Evolutionary conservation across 2,888 invertebrate species (phyloP), one percentile per base, ranked within the genome.

Genomic region (Standfussiana lucernea): DNA sequence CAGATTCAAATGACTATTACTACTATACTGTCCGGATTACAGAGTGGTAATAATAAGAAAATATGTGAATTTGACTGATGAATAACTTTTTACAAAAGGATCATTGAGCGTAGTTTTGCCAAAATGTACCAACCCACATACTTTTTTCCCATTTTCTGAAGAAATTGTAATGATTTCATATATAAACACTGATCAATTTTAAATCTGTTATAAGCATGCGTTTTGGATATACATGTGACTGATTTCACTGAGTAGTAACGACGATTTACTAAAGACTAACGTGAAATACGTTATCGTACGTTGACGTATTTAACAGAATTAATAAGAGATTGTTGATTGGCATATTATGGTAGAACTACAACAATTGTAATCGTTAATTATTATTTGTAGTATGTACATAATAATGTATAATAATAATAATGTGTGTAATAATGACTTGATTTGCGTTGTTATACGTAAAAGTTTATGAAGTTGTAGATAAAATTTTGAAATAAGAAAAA

Each of bases 1-100:
- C 53, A 42, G 40, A 35, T 28, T 86, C 89, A 89, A 90, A 91
- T 89, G 74, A 89, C 87, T 66, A 75, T n/a, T n/a, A 71, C 89
- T n/a, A n/a, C n/a, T n/a, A 87, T 74, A 88, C 89, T 92, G 87
- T 90, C 88, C 78, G 61, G 68, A 89, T 91, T 92, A 89, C 88
- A 69, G 53, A 74, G 80, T 79, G 89, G 89, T 89, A 80, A 86
- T 81, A 84, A 73, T 83, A 70, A 75, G 86, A 92, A 89, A 92
- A 90, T 80, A 88, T 82, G 91, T 87, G 89, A 90, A 90, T 90
- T 89, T 86, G 89, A 89, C 79, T 75, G 56, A 64, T 32, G 65
- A 72, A 71, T 59, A 56, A n/a, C 0, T 24, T 64, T 75, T n/a
- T 21, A 75, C 1, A 47, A 47, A 64, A 15, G 6, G 28, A 32